These are phyloP conservation scores for Cetoscarus ocellatus DNA, from an alignment of 2,797 vertebrate species.

Conservation along the genomic window DNA sequence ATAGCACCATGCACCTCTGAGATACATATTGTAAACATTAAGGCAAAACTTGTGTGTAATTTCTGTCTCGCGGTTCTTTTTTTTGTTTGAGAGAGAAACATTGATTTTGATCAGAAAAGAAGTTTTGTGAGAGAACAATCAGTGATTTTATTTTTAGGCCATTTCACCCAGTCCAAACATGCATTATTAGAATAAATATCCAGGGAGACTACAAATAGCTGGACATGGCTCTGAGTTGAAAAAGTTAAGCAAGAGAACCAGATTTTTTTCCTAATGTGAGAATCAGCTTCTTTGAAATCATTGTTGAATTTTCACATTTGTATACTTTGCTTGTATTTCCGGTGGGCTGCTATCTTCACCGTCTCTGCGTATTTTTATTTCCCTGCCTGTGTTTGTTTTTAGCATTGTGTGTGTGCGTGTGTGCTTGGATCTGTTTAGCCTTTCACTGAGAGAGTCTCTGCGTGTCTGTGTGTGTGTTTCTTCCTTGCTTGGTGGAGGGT, in stretches of 20 bases:
- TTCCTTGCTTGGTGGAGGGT: slow-evolving; percentile 61
- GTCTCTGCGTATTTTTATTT: slow-evolving; percentile 53
- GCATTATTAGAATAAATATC: too few relatives aligned
- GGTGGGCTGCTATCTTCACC: slow-evolving; percentile 14
- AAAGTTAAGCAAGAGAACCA: background rate
- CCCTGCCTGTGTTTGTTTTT: slow-evolving; percentile 59
- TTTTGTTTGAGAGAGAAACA: too few relatives aligned
- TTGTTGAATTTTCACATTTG: background rate
- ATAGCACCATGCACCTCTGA: too few relatives aligned
- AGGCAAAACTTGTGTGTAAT: too few relatives aligned
- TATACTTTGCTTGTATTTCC: slow-evolving; percentile 13
- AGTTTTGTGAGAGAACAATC: too few relatives aligned
- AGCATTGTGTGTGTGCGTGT: slow-evolving; percentile 54
- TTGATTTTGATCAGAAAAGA: too few relatives aligned
- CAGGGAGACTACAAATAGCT: too few relatives aligned
- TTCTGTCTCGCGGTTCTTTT: too few relatives aligned
- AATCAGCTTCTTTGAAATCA: background rate
- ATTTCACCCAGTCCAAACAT: too few relatives aligned
- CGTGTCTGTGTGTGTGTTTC: slow-evolving; percentile 29
- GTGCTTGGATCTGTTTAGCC: slow-evolving; percentile 53
- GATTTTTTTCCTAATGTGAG: background rate
- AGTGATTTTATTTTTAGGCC: too few relatives aligned
- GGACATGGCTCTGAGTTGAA: too few relatives aligned
- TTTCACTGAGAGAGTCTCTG: slow-evolving; percentile 47
- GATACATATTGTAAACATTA: too few relatives aligned